Base-by-base conservation (phyloP, 2,797 vertebrate species). In the Heteromormyrus szaboi region DNA sequence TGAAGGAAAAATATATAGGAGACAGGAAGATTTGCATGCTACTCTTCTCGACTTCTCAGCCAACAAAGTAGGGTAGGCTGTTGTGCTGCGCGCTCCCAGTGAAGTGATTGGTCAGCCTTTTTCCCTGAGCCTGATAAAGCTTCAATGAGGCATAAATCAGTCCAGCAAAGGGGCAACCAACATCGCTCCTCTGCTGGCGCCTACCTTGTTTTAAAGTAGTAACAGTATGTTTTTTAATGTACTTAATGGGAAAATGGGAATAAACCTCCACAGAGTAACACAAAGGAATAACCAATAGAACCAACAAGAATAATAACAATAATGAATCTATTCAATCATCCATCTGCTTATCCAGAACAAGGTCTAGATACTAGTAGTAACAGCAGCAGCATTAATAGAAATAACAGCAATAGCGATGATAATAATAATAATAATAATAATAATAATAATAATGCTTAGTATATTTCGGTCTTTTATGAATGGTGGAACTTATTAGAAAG, bases 71-170 rank as follows among this genome's bases (percentile, higher is more conserved):
- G 95, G 96, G 96, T 95, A 95, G 95, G 95, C 95, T 96, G 96
- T 96, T 94, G 92, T 95, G 94, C 94, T 96, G 96, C 93, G 95
- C 94, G 95, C 94, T 96, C 95, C 95, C 94, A 95, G 97, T 95
- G 93, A 97, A 98, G 96, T 97, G 97, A 99, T 99, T 99, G 98
- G 98, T 96, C 97, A 96, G 97, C 97, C 95, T 96, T 97, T 97
- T 97, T 97, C 44, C 96, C 95, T 96, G 95, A 96, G 97, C 95
- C 96, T 97, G 97, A 97, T 97, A 97, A 98, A 98, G 97, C 97
- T 96, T 97, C 97, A 97, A 96, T 95, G 96, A 93, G 94, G 95
- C 96, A 96, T 98, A 97, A 98, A 99, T 98, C 98, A 98, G 96
- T 94, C 95, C 93, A 94, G 94, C 94, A 46, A 93, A 96, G 96